Evolutionary conservation across 2,888 invertebrate genomes (phyloP).

Genomic region (Melolontha melolontha): DNA sequence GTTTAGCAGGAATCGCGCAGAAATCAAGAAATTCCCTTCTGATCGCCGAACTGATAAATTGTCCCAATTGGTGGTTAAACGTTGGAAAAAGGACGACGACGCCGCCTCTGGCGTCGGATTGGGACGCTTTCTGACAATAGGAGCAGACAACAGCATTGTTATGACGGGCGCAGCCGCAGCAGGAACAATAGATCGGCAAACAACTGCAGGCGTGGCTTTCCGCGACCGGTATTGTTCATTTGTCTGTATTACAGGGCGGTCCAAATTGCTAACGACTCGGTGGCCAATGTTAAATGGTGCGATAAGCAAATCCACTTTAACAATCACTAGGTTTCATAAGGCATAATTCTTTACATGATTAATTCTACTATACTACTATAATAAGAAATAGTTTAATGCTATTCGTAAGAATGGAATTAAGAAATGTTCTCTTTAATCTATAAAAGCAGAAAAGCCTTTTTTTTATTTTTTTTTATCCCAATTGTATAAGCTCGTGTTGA

Average conservation of each 20-base stretch:
- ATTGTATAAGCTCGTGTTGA: too few species aligned
- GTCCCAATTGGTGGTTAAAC: constrained; percentile 54
- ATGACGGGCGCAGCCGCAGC: constrained; percentile 62
- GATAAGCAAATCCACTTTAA: constrained; percentile 31
- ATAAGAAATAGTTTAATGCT: too few species aligned
- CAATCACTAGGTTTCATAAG: constrained; percentile 2
- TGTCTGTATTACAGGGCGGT: constrained; percentile 61
- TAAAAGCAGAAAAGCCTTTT: too few species aligned
- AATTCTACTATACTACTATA: not conserved
- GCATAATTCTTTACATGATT: not conserved
- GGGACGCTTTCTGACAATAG: constrained; percentile 64
- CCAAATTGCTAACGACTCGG: constrained; percentile 48
- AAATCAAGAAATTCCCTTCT: constrained; percentile 41
- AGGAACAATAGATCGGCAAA: constrained; percentile 64
- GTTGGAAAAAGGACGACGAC: constrained; percentile 53
- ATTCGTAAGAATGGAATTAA: too few species aligned
- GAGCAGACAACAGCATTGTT: constrained; percentile 63
- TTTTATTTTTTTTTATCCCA: too few species aligned
- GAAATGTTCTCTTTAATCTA: too few species aligned
- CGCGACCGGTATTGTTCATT: constrained; percentile 65
- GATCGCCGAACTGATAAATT: constrained; percentile 44
- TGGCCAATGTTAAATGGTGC: constrained; percentile 44
- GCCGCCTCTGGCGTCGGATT: constrained; percentile 63
- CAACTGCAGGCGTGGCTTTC: constrained; percentile 64
- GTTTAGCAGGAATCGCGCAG: constrained; percentile 34